Conservation (phyloP, 2,797 vertebrate genomes). For the Sebastes nivosus region DNA sequence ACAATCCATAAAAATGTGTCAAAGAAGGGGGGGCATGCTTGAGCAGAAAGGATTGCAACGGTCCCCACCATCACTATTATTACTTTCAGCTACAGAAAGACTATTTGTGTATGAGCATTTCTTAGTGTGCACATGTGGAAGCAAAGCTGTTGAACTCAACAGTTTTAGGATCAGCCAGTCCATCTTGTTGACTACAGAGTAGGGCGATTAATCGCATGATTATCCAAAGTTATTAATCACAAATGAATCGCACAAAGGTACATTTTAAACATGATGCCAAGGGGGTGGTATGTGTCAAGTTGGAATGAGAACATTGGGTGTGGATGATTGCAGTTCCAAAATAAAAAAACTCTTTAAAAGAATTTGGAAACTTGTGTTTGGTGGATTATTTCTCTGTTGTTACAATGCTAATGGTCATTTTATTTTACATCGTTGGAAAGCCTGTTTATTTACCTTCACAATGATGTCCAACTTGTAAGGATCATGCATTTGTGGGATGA, state of each 20-base stretch:
- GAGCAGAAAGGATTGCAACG: neutral
- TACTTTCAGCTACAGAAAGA: neutral
- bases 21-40: neutral
- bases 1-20: neutral
- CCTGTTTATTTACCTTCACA: too few species aligned
- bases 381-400: too few species aligned
- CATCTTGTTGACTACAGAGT: neutral
- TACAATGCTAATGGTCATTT: too few species aligned
- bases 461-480: too few species aligned
- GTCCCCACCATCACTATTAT: neutral
- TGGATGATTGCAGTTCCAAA: neutral
- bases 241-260: too few species aligned
- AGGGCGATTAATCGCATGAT: neutral
- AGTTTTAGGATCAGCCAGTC: neutral
- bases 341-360: neutral
- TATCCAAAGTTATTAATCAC: too few species aligned
- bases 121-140: neutral
- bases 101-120: neutral
- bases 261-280: too few species aligned
- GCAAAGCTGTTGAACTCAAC: neutral
- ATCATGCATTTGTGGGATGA: too few species aligned
- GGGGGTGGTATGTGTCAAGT: too few species aligned
- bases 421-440: too few species aligned
- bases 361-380: too few species aligned
- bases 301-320: neutral